A percentile compares a stretch with the other conserved stretches of the same genome.
phyloP scores from a whole-genome alignment of 2,113 vertebrate genomes.

The Microcebus jonahi region DNA sequence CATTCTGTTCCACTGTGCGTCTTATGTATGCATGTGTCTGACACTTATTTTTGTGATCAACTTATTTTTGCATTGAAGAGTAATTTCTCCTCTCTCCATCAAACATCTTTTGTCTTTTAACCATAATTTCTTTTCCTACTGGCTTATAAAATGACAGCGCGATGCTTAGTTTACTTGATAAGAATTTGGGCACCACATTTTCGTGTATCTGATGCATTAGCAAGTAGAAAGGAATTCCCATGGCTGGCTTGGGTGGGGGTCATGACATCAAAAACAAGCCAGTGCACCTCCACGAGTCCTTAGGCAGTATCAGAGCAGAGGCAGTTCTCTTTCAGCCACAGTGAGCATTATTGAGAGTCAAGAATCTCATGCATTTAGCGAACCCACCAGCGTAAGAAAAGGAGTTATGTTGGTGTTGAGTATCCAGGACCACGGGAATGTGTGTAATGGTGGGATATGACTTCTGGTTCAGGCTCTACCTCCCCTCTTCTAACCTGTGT shows the following conservation, averaged over 20 bases:
- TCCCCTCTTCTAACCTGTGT: background rate
- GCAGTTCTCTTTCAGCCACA: background rate
- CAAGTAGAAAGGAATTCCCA: conserved; percentile 1
- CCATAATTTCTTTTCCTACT: background rate
- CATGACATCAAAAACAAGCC: background rate
- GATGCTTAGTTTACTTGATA: background rate
- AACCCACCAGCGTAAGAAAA: background rate
- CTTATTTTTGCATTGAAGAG: background rate
- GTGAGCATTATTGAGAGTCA: background rate
- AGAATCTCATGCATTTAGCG: background rate
- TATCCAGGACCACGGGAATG: background rate
- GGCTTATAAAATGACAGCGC: background rate
- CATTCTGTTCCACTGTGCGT: background rate
- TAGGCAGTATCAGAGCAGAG: background rate
- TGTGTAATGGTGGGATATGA: no score
- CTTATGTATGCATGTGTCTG: background rate
- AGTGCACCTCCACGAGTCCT: background rate
- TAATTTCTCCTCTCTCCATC: conserved; percentile 13
- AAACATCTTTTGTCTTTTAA: background rate
- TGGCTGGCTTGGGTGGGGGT: background rate
- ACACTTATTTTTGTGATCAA: background rate
- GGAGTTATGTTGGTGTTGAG: background rate
- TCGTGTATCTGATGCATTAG: background rate
- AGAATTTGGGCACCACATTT: background rate
- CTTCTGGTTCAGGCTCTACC: background rate